Base-by-base conservation (phyloP, 2,797 vertebrate genomes). In the Pygocentrus nattereri region DNA sequence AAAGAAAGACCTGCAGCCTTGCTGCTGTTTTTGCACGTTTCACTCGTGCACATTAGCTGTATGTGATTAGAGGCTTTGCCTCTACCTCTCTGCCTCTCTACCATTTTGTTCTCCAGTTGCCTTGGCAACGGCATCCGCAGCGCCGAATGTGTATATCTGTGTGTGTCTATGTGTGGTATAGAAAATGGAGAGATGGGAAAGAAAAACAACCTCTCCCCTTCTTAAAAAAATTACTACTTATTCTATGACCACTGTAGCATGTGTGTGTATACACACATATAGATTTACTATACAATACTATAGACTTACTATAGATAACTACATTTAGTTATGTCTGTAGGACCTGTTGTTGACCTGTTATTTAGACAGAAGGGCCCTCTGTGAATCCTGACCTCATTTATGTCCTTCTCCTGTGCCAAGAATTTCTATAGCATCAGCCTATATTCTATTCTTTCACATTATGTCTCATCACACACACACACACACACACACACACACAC, bases 61-160 rank as follows among this genome's bases (percentile, higher is more conserved):
- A 93, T 94, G 92, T 93, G 93, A 93, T 89, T 90, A 90, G 89
- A 80, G 84, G 86, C 83, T 90, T 88, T 65, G 62, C 62, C 62
- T 65, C 5, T 62, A 62, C 86, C 93, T 91, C 59, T 31, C 62
- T 65, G 31, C 86, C 93, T 91, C 89, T 87, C 86, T 92, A 94
- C 92, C 94, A 90, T 93, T 91, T 94, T 92, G 86, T 91, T 93
- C 93, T 93, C 91, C 92, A 90, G 97, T 97, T 97, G 93, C 95
- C 94, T 90, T 96, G 95, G 96, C 90, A 97, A 97, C 96, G 92
- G 94, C 95, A 95, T 97, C 96, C 95, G 96, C 95, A 95, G 95
- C 91, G 88, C 92, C 88, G 89, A 90, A 92, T 93, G 84, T 84
- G 88, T 90, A 89, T 88, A 81, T 89, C 88, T 38, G 31, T 34